Conservation (phyloP, 2,797 vertebrate genomes). For the Perodicticus potto region DNA sequence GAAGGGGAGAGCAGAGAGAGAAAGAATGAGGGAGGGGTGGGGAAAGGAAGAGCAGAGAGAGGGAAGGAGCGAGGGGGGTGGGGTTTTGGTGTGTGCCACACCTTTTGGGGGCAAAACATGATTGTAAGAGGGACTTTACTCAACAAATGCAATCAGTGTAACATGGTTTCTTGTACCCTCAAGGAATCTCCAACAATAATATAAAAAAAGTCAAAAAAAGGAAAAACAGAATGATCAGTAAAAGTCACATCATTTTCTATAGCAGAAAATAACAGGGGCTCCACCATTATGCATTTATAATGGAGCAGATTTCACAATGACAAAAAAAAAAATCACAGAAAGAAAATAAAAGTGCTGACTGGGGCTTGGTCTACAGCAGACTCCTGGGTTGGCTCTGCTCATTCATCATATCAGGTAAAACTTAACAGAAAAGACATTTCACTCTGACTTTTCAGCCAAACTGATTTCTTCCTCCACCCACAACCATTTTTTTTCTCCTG, state of each 20-base stretch:
- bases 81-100: too few species aligned
- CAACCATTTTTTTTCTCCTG: neutral
- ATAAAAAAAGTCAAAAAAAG: constrained; percentile 1
- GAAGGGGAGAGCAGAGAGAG: too few species aligned
- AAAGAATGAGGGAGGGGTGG: too few species aligned
- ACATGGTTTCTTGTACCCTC: too few species aligned
- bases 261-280: constrained; percentile 46
- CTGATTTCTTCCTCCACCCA: neutral
- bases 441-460: neutral
- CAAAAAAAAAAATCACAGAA: neutral
- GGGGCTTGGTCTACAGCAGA: neutral
- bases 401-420: neutral
- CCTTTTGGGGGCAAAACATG: too few species aligned
- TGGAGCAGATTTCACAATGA: constrained; percentile 29
- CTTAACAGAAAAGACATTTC: neutral
- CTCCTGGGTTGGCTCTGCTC: neutral
- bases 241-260: neutral
- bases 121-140: too few species aligned
- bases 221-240: constrained; percentile 4
- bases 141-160: too few species aligned
- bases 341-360: constrained; percentile 23
- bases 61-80: too few species aligned
- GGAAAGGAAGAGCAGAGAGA: too few species aligned
- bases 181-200: too few species aligned
- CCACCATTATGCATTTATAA: constrained; percentile 13